Evolutionary conservation across 2,113 vertebrate species (phyloP).

Genomic region (Sminthopsis crassicaudata): DNA sequence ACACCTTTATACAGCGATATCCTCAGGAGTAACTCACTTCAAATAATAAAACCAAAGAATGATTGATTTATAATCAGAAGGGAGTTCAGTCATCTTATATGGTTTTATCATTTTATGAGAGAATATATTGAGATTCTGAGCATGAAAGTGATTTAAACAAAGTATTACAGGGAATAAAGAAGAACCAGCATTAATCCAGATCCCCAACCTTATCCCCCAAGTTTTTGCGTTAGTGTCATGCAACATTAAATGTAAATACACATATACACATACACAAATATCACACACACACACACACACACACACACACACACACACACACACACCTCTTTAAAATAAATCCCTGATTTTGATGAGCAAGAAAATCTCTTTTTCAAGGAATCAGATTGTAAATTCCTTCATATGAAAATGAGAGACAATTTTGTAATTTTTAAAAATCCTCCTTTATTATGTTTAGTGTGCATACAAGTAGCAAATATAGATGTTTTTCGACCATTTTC

Average conservation of each 20-base stretch:
- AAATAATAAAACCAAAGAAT: not conserved
- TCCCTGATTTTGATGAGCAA: not conserved
- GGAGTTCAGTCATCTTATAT: not conserved
- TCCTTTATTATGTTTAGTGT: not conserved
- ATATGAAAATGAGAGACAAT: not conserved
- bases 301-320: too few species aligned
- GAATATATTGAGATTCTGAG: not conserved
- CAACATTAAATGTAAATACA: not conserved
- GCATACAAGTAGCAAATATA: not conserved
- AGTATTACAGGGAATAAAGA: not conserved
- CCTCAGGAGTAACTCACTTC: not conserved
- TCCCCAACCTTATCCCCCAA: not conserved
- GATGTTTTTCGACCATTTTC: not conserved
- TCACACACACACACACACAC: too few species aligned
- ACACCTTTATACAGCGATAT: not conserved
- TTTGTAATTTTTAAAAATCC: not conserved
- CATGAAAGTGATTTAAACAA: not conserved
- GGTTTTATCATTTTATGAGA: not conserved
- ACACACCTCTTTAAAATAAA: not conserved
- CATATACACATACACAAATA: too few species aligned
- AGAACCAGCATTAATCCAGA: not conserved
- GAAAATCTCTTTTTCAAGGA: not conserved
- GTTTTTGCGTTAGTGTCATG: not conserved
- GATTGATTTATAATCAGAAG: not conserved
- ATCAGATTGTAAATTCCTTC: not conserved